phyloP scores from a whole-genome alignment of 2,113 vertebrate genomes.

The Tringa solitaria region DNA sequence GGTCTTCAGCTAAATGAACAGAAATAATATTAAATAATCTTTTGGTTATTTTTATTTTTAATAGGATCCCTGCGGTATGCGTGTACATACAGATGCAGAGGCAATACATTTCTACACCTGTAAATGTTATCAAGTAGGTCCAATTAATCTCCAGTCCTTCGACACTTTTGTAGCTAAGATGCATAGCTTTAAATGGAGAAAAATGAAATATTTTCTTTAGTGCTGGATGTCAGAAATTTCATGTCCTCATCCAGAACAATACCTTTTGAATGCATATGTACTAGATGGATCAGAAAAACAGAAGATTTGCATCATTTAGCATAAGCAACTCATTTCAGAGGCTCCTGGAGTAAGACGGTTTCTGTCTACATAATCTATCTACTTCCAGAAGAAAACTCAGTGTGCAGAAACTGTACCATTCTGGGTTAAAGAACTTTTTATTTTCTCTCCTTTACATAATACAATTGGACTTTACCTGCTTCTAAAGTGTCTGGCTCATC shows the following conservation, averaged over 20 bases:
- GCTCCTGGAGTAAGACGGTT: background rate
- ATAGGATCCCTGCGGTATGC: background rate
- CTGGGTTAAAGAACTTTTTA: background rate
- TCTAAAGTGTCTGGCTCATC: constrained; percentile 96
- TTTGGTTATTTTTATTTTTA: background rate
- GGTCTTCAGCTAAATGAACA: background rate
- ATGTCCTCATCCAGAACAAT: background rate
- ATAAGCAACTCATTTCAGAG: background rate
- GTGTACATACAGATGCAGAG: background rate
- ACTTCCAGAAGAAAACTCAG: background rate
- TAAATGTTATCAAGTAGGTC: background rate
- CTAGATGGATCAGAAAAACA: background rate
- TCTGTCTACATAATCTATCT: background rate
- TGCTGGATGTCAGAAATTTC: background rate
- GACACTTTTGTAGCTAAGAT: background rate
- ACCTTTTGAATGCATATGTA: background rate
- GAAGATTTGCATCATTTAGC: background rate
- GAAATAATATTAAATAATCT: background rate
- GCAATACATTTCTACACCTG: background rate
- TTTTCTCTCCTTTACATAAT: background rate
- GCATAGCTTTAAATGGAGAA: background rate
- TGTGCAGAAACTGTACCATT: background rate
- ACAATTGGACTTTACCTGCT: constrained; percentile 75
- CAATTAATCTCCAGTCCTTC: background rate
- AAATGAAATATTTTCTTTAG: background rate